Evolutionary conservation across 2,888 invertebrate genomes (phyloP), one percentile per base, ranked within the genome.

Genomic region (Amorpha juglandis): DNA sequence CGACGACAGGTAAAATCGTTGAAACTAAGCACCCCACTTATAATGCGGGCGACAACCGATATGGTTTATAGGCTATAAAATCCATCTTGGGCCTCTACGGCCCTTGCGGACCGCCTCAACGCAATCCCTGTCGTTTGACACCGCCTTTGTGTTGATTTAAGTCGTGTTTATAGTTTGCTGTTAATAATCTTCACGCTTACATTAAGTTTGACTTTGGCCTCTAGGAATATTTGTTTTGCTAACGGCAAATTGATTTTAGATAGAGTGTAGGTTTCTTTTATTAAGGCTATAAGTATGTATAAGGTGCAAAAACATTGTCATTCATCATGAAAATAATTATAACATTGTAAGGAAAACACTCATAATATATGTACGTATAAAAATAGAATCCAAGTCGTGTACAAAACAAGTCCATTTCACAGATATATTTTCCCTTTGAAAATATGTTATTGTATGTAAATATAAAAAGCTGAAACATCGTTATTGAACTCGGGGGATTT

Each of bases 61-160:
- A 72, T 76, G 72, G 72, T 84, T 85, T 84, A 83, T 76, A 79
- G 69, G 72, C 76, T 75, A 80, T 85, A 82, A 84, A 83, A 70
- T 66, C 71, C 55, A 69, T 73, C 76, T 74, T 73, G 69, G 68
- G 68, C 68, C 72, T 63, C 68, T 64, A 71, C 21, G 16, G 51
- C 8, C 12, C 35, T 27, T 11, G 19, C 14, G 73, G 69, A 52
- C 75, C 75, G 70, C 76, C 75, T 79, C 74, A 79, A 78, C 75
- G 71, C 73, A 75, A 76, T 83, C 79, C 78, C 76, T 78, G 79
- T 77, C 73, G 73, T 75, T 76, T 75, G 74, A 71, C 55, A 69
- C 69, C 72, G 71, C 72, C 72, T 62, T 47, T 48, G 52, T 63
- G 27, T 63, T n/a, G 53, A 67, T 63, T 42, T 63, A 42, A 63